Evolutionary conservation across 2,888 invertebrate genomes (phyloP).

Genomic region (Diogma glabrata): DNA sequence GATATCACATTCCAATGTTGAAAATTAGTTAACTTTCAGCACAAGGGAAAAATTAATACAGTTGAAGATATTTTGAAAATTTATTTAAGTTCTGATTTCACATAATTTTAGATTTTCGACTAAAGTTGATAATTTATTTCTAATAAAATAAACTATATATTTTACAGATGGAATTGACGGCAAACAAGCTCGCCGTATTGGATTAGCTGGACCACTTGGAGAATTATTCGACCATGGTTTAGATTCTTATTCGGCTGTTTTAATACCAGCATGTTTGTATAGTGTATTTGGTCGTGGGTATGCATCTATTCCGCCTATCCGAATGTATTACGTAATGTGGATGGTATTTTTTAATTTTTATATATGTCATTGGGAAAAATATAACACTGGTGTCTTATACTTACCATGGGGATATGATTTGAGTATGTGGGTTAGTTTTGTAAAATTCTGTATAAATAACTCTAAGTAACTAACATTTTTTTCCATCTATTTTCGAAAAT

Average conservation of each 20-base stretch:
- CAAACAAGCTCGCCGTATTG: conserved; percentile 93
- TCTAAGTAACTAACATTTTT: not conserved
- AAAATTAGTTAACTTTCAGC: no score
- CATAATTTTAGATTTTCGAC: not conserved
- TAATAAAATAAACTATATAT: not conserved
- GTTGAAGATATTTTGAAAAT: no score
- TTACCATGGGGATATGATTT: conserved; percentile 99
- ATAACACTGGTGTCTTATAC: conserved; percentile 91
- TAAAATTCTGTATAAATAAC: no score
- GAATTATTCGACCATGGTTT: conserved; percentile 98
- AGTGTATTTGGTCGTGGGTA: conserved; percentile 77
- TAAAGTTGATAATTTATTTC: not conserved
- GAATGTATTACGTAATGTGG: conserved; percentile 84
- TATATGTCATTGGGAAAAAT: conserved; percentile 98
- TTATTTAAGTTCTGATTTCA: conserved; percentile 1
- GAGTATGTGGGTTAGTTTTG: conserved; percentile 70
- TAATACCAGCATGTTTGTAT: conserved; percentile 89
- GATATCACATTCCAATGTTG: no score
- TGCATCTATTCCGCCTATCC: conserved; percentile 59
- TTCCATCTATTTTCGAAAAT: not conserved
- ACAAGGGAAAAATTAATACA: no score
- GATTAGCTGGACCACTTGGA: conserved; percentile 87
- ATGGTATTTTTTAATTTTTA: conserved; percentile 93
- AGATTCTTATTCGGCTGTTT: conserved; percentile 90
- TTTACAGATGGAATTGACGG: conserved; percentile 90